phyloP scores from a whole-genome alignment of 2,113 vertebrate species.

The Anarhynchus alexandrinus region DNA sequence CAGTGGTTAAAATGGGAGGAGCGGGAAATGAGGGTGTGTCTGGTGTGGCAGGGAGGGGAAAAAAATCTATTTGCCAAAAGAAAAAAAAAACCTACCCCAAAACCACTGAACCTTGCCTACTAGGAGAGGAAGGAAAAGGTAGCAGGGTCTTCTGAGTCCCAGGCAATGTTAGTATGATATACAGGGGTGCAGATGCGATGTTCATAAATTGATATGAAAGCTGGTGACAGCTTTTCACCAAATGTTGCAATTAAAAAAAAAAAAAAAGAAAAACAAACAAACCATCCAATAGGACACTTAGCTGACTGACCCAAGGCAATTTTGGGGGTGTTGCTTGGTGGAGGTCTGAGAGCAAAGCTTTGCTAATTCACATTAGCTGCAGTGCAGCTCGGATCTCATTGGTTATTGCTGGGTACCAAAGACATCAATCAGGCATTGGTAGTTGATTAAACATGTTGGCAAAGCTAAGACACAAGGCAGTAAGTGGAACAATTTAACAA shows the following conservation, averaged over 20 bases:
- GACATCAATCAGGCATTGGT: background rate
- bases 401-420: background rate
- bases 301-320: background rate
- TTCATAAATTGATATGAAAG: background rate
- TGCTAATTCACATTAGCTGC: background rate
- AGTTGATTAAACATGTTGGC: fast-evolving
- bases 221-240: background rate
- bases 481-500: background rate
- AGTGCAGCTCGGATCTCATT: background rate
- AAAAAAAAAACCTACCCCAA: background rate
- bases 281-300: too few species aligned
- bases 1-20: background rate
- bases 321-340: background rate
- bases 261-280: background rate
- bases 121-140: background rate
- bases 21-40: background rate
- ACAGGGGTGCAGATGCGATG: fast-evolving
- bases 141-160: background rate
- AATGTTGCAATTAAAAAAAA: background rate
- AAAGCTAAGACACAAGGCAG: background rate
- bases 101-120: background rate
- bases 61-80: background rate
- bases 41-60: background rate
- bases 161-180: background rate
- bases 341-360: background rate